phyloP scores from a whole-genome alignment of 92 coral and sea anemone genomes.

The Actinostola sp. region DNA sequence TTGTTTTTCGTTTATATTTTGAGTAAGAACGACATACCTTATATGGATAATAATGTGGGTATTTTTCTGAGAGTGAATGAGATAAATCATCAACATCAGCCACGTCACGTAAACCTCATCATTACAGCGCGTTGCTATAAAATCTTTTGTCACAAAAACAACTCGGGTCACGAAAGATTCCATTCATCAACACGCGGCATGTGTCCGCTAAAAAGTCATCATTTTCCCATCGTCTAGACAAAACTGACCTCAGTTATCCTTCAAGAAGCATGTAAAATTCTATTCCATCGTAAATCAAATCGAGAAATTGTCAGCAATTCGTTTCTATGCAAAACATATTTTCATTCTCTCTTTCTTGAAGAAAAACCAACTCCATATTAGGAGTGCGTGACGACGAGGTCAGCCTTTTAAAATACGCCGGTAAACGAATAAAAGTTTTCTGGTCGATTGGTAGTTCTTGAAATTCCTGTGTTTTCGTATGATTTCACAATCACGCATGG shows the following conservation, averaged over 20 bases:
- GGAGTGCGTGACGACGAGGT: slow-evolving; percentile 33
- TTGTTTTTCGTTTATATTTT: too few relatives aligned
- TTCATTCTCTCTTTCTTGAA: not conserved
- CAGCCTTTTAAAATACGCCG: slow-evolving; percentile 19
- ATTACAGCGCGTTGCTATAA: too few relatives aligned
- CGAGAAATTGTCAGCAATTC: slow-evolving; percentile 23
- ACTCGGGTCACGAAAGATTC: slow-evolving; percentile 1
- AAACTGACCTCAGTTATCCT: slow-evolving; percentile 13
- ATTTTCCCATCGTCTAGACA: not conserved
- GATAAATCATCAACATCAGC: too few relatives aligned
- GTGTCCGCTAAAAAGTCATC: slow-evolving; percentile 8
- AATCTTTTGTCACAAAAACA: too few relatives aligned
- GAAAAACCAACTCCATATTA: slow-evolving; percentile 14
- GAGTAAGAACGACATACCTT: too few relatives aligned
- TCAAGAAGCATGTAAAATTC: slow-evolving; percentile 11
- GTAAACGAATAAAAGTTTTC: slow-evolving; percentile 7
- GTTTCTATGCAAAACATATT: slow-evolving; percentile 17
- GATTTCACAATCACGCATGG: slow-evolving; percentile 1
- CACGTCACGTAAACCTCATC: too few relatives aligned
- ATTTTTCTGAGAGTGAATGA: too few relatives aligned
- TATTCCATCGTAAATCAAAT: not conserved
- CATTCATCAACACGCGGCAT: not conserved
- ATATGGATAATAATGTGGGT: too few relatives aligned
- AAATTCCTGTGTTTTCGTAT: slow-evolving; percentile 8
- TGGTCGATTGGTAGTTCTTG: slow-evolving; percentile 15